Evolutionary conservation across 2,113 vertebrate species (phyloP), one percentile per base, ranked within the genome.

Genomic region (Prinia subflava): DNA sequence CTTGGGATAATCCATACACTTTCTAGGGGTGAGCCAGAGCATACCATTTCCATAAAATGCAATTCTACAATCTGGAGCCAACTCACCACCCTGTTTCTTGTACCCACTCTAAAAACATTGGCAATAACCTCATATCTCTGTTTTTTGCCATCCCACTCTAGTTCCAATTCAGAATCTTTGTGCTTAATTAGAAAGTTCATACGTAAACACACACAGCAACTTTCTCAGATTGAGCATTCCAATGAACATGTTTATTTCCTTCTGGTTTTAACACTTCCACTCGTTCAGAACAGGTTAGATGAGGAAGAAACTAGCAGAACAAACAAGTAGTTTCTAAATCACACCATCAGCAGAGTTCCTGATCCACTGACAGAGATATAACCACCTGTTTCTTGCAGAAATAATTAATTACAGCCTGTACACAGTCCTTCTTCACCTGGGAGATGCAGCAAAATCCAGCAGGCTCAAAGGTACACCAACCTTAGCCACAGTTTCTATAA

Each of bases 401-500:
- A 21, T 46, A 15, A 41, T 0, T 19, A 37, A 6, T 41, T 59
- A 42, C 8, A 57, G 63, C 33, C 42, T 50, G 39, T 6, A 11
- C 19, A 21, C 1, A 46, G 35, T 33, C 37, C 59, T 33, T 2
- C 13, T 41, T 39, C 44, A 22, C 39, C 30, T 28, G 52, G 65
- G 69, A 68, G 90, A 78, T 0, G 10, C 21, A 69, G 50, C 23
- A 62, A 75, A 85, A 59, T 6, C 44, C 5, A 25, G 28, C 0
- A 31, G 33, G 85, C 20, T 60, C 57, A 21, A 33, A 81, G n/a
- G 31, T 13, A 14, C 5, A 3, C 10, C 7, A 4, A 11, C 9
- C 25, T 64, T 2, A 47, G 0, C 15, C 31, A 28, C 27, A 42
- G 28, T 1, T 1, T 27, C 42, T 16, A 24, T 1, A 50, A 24